Conservation (phyloP, 2,797 vertebrate genomes). For the Labroides dimidiatus region DNA sequence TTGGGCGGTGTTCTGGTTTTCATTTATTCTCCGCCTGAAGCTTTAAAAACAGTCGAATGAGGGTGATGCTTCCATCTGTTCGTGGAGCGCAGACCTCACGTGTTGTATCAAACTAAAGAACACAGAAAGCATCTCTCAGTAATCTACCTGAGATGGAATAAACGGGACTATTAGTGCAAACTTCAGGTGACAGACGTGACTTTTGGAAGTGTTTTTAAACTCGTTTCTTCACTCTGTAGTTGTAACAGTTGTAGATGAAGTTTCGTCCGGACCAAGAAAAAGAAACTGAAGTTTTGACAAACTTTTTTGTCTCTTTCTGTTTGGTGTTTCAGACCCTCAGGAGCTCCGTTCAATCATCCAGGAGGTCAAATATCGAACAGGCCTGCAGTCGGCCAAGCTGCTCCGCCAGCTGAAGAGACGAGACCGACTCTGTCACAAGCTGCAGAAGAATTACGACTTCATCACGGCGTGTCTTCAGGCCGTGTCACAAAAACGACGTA, state of each 20-base stretch:
- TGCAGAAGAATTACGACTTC: constrained; percentile 94
- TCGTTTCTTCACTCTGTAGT: too few species aligned
- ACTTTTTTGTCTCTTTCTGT: not conserved
- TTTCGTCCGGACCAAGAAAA: too few species aligned
- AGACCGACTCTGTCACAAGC: constrained; percentile 89
- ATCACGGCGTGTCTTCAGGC: constrained; percentile 96
- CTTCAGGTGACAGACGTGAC: too few species aligned
- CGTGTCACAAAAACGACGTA: constrained; percentile 94
- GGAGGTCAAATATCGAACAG: constrained; percentile 90
- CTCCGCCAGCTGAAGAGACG: constrained; percentile 93
- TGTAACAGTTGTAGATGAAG: too few species aligned
- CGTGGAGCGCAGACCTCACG: constrained; percentile 6
- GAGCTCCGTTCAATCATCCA: constrained; percentile 88
- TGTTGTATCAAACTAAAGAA: not conserved
- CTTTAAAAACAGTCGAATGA: constrained; percentile 35
- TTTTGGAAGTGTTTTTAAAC: too few species aligned
- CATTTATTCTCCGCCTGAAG: constrained; percentile 52
- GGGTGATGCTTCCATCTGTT: constrained; percentile 14
- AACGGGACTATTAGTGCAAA: too few species aligned
- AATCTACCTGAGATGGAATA: not conserved
- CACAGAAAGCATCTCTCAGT: not conserved
- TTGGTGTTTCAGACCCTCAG: constrained; percentile 76
- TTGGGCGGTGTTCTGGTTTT: constrained; percentile 52
- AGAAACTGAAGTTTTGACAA: too few species aligned
- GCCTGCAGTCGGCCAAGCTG: constrained; percentile 91